These are phyloP conservation scores for Eidolon dupreanum DNA, from an alignment of 2,797 vertebrate genomes.

Conservation along the genomic window DNA sequence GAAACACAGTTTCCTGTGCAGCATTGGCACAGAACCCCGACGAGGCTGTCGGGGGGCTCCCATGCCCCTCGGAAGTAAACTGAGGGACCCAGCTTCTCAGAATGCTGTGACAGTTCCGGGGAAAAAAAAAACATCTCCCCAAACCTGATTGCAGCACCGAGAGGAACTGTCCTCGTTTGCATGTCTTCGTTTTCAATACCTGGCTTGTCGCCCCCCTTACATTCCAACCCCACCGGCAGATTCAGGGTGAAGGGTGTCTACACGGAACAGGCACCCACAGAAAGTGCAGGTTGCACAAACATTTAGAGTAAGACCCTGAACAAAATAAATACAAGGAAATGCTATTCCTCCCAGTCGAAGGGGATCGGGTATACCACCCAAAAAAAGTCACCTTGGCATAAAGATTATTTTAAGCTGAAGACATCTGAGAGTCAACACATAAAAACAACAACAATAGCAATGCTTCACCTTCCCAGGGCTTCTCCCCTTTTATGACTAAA, in stretches of 20 bases:
- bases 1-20: not conserved
- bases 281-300: accelerated
- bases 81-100: not conserved
- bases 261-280: not conserved
- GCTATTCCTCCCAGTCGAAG: not conserved
- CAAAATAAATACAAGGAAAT: no score
- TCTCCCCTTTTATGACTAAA: not conserved
- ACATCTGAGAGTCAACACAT: not conserved
- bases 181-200: accelerated
- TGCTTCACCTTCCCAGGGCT: not conserved
- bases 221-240: not conserved
- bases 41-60: not conserved
- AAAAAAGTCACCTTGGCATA: not conserved
- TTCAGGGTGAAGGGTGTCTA: not conserved
- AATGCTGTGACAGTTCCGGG: not conserved
- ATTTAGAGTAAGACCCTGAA: not conserved
- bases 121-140: not conserved
- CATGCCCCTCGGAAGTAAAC: not conserved
- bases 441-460: no score
- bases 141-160: accelerated
- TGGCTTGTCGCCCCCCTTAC: not conserved
- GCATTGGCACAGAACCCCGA: not conserved
- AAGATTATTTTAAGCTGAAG: not conserved
- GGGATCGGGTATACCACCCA: not conserved
- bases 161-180: no score